These are phyloP conservation scores for Prochilodus magdalenae DNA, from an alignment of 2,113 vertebrate species.

Conservation along the genomic window DNA sequence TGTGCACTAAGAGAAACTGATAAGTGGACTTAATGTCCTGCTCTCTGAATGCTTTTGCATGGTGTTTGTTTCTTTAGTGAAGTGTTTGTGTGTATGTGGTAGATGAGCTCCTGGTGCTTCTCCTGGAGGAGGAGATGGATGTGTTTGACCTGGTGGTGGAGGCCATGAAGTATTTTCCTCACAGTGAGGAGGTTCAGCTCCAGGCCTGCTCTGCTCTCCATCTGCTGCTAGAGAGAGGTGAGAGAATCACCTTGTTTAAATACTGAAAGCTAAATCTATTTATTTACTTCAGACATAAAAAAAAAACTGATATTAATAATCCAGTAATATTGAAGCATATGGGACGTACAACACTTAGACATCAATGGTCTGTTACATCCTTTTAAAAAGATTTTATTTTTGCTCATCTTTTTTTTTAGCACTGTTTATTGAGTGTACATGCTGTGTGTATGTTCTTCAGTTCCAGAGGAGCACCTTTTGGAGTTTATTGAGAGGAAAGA, in stretches of 20 bases:
- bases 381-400: no score
- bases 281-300: no score
- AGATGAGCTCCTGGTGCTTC: conserved; percentile 72
- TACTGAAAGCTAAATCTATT: no score
- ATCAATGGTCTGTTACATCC: no score
- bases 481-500: conserved; percentile 95
- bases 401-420: no score
- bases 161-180: conserved; percentile 85
- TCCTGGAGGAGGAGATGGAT: conserved; percentile 90
- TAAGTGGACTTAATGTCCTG: not conserved
- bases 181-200: conserved; percentile 86
- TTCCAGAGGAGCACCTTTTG: conserved; percentile 86
- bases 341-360: no score
- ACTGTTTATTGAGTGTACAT: not conserved
- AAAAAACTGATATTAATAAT: no score
- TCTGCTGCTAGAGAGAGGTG: conserved; percentile 88
- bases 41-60: not conserved
- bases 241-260: not conserved
- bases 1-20: no score
- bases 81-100: not conserved
- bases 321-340: not conserved
- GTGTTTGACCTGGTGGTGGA: conserved; percentile 86
- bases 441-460: conserved; percentile 64
- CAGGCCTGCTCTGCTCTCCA: conserved; percentile 86
- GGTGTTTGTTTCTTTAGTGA: not conserved